Evolutionary conservation across 2,888 invertebrate species (phyloP).

Genomic region (Stegana nigrithorax): DNA sequence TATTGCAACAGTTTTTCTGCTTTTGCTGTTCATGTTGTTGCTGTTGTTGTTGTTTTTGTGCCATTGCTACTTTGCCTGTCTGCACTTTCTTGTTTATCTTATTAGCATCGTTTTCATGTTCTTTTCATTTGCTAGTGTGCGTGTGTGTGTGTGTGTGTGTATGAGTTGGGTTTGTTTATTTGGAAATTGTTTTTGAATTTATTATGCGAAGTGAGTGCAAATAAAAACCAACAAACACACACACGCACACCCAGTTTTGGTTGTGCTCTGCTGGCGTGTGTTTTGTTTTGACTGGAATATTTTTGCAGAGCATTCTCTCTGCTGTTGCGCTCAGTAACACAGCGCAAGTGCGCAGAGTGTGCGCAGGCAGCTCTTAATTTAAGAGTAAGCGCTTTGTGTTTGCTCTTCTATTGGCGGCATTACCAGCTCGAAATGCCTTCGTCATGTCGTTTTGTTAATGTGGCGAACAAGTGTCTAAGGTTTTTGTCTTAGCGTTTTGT

Average conservation of each 20-base stretch:
- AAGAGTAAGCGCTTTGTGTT: background rate
- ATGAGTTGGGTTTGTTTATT: constrained; percentile 13
- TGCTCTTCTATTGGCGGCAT: background rate
- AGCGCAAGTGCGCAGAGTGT: constrained; percentile 4
- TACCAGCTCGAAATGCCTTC: background rate
- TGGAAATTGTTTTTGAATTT: constrained; percentile 18
- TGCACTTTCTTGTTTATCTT: constrained; percentile 12
- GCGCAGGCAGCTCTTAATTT: too few species aligned
- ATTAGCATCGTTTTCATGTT: constrained; percentile 10
- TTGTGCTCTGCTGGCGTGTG: too few species aligned
- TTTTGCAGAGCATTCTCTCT: background rate
- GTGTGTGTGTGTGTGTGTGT: constrained; percentile 1
- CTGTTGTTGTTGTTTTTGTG: background rate
- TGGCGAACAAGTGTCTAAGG: too few species aligned
- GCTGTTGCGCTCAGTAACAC: background rate
- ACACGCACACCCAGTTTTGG: too few species aligned
- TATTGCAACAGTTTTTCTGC: background rate
- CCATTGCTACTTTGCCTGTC: background rate
- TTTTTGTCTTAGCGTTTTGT: too few species aligned
- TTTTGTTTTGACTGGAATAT: too few species aligned
- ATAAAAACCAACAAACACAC: constrained; percentile 5
- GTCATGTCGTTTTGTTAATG: too few species aligned
- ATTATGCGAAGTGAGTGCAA: constrained; percentile 7
- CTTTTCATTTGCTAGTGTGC: background rate
- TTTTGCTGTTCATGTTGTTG: background rate